A percentile compares a stretch with the other conserved stretches of the same genome.
Evolutionary conservation across 1,140 invertebrate species (phyloP).

Genomic region (Euura saliciscinereae): DNA sequence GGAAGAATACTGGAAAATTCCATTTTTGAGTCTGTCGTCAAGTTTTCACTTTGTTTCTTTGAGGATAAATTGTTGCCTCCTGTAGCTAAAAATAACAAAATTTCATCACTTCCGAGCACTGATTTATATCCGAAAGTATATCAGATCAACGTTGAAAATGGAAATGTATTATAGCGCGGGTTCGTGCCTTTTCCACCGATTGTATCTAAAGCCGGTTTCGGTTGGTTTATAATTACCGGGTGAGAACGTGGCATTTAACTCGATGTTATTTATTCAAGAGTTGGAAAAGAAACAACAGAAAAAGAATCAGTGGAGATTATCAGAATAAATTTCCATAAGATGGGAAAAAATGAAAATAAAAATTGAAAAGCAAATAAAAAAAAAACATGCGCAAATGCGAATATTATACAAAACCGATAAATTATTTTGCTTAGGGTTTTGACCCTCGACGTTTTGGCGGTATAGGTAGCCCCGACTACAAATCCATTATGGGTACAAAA

Average conservation of each 20-base stretch:
- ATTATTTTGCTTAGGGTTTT: not conserved
- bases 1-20: not conserved
- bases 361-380: too few relatives aligned
- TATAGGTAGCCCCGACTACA: not conserved
- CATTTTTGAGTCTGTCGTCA: not conserved
- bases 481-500: not conserved
- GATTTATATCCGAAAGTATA: not conserved
- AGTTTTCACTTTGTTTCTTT: not conserved
- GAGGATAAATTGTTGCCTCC: not conserved
- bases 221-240: too few relatives aligned
- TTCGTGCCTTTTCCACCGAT: too few relatives aligned
- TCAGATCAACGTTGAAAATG: too few relatives aligned
- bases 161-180: too few relatives aligned
- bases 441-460: not conserved
- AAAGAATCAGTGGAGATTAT: too few relatives aligned
- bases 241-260: too few relatives aligned
- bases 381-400: not conserved
- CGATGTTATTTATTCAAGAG: too few relatives aligned
- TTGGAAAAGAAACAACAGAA: too few relatives aligned
- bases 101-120: not conserved
- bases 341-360: too few relatives aligned
- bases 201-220: too few relatives aligned
- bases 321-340: too few relatives aligned
- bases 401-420: slow-evolving; percentile 2
- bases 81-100: not conserved